Base-by-base conservation (phyloP, 1,140 invertebrate genomes). In the Formica selysi region DNA sequence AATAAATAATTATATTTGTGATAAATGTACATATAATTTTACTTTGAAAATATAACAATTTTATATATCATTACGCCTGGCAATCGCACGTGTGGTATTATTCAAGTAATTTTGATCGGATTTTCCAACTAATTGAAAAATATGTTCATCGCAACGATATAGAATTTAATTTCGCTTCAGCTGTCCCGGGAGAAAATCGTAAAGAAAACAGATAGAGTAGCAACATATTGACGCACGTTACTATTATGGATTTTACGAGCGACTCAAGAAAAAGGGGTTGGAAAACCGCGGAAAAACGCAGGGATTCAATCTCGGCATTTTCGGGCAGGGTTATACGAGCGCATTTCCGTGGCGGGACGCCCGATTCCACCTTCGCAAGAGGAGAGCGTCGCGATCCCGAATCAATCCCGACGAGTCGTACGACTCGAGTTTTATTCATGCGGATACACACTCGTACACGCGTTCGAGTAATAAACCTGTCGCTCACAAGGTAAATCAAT, bases 401-500 rank as follows among this genome's bases (percentile, higher is more conserved):
- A 89, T 89, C 88, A 89, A 89, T 89, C 87, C 71, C 87, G 22
- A 22, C 22, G 22, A 22, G 22, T 22, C 22, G 22, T 22, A 29
- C 61, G 57, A 86, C 86, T 76, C 87, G 87, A 85, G 88, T 89
- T 89, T 89, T 89, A 89, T 89, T 89, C 88, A 89, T 89, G 88
- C 88, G 88, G 88, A 87, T 86, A 78, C 87, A 78, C 87, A 78
- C 88, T 89, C 87, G 88, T 86, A 89, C 87, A 89, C 85, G 86
- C 85, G 88, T 85, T 59, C 70, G 74, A 89, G 88, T 89, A 89
- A 89, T 89, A 89, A 89, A 89, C 88, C 88, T 89, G 88, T 89
- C 88, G 87, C 87, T 89, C 84, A 88, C 65, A 85, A 86, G 79
- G 87, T 89, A 89, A 89, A 89, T 89, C 88, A 89, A 89, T 89